A percentile compares a stretch with the other conserved stretches of the same genome.
These are phyloP conservation scores for Ifrita kowaldi DNA, from an alignment of 2,113 vertebrate genomes.

Conservation along the genomic window DNA sequence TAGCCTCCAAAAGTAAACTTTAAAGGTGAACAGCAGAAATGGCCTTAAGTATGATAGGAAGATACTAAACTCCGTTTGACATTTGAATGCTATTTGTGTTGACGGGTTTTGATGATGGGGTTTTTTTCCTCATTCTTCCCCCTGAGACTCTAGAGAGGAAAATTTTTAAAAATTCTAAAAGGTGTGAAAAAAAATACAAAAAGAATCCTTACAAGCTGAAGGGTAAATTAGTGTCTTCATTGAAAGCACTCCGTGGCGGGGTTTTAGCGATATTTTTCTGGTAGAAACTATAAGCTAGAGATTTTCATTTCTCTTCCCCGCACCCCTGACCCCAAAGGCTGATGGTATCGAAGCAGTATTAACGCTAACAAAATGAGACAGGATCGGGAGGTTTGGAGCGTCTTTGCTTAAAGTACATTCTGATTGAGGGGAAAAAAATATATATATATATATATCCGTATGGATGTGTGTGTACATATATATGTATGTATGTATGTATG, in stretches of 20 bases:
- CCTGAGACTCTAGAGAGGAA: not conserved
- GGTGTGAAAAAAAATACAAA: not conserved
- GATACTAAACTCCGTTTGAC: conserved; percentile 12
- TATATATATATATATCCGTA: no score
- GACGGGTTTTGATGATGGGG: not conserved
- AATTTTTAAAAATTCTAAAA: not conserved
- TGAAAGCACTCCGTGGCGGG: not conserved
- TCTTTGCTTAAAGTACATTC: not conserved
- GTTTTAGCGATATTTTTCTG: not conserved
- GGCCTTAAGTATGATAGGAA: conserved; percentile 41
- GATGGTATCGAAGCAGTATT: not conserved
- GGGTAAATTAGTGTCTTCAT: not conserved
- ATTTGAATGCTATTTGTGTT: not conserved
- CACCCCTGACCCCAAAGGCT: not conserved
- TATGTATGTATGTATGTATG: no score
- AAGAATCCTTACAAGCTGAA: not conserved
- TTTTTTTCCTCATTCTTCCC: not conserved
- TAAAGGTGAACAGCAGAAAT: conserved; percentile 69
- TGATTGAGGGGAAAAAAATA: not conserved
- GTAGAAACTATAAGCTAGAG: not conserved
- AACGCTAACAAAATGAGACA: not conserved
- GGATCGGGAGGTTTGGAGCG: not conserved
- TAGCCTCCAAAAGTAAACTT: conserved; percentile 81
- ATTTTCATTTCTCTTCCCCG: not conserved
- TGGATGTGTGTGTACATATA: no score